Base-by-base conservation (phyloP, 2,888 invertebrate genomes). In the Dermolepida albohirtum region DNA sequence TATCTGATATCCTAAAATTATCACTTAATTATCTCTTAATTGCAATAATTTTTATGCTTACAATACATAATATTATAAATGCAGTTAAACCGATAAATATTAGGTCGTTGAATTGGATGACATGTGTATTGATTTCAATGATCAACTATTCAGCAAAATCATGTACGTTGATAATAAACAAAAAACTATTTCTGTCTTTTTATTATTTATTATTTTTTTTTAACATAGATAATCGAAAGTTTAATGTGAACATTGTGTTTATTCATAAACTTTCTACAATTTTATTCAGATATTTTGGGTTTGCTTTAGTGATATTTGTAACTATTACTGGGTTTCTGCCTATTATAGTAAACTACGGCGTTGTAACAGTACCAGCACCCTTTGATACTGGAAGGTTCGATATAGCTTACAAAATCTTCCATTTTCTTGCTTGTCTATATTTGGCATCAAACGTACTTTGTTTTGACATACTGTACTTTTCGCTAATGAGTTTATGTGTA, bases 191-290 rank as follows among this genome's bases (percentile, higher is more conserved):
- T 39, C n/a, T 59, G 2, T 44, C 34, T 1, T 29, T 69, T 29
- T 69, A 17, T 17, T 66, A 14, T 34, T 41, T 5, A 34, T 41
- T 29, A 16, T 51, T 5, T n/a, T n/a, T n/a, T n/a, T 69, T 69
- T 39, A 54, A 66, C 14, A 27, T 49, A 2, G 52, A 59, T 43
- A 50, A 41, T 27, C 39, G 66, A 43, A 16, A 50, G 12, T 40
- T 66, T 29, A 66, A 69, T 5, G 12, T 44, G n/a, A 41, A 63
- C 10, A 17, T 68, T 1, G 39, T 16, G 22, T 34, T 54, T 10
- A 47, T 51, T 1, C 16, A 47, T 34, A 54, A 51, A 22, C 11
- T 51, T 11, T 41, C 47, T 4, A 41, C 49, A 29, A 17, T 49
- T 10, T n/a, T 65, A n/a, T 11, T 50, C 10, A 64, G 27, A 29